These are phyloP conservation scores for Salvelinus namaycush DNA, from an alignment of 2,113 vertebrate species.

Conservation along the genomic window DNA sequence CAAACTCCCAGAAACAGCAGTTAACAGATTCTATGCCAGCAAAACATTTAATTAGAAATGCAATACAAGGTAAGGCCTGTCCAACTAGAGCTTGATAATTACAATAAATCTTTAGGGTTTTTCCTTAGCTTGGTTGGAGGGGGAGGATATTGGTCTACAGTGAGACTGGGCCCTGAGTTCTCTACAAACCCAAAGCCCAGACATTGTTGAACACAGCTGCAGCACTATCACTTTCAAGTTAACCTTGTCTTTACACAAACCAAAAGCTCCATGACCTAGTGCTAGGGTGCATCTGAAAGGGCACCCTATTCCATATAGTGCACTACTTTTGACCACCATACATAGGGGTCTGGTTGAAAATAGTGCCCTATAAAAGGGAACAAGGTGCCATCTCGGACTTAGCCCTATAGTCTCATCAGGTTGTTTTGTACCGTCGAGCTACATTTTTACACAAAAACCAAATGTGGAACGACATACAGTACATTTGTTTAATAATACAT, in stretches of 20 bases:
- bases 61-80: conserved; percentile 86
- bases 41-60: conserved; percentile 80
- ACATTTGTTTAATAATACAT: conserved; percentile 52
- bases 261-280: background rate
- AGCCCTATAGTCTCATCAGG: background rate
- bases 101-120: conserved; percentile 82
- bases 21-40: conserved; percentile 80
- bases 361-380: background rate
- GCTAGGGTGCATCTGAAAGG: background rate
- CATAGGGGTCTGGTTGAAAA: too few relatives aligned
- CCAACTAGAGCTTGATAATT: conserved; percentile 83
- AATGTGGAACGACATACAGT: conserved; percentile 52
- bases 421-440: conserved; percentile 25
- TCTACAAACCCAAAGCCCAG: background rate
- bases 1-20: conserved; percentile 81
- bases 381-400: background rate
- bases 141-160: background rate
- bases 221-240: conserved; percentile 21
- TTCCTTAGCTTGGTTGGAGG: conserved; percentile 75
- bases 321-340: background rate
- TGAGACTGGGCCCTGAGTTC: background rate
- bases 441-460: conserved; percentile 13
- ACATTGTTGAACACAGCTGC: conserved; percentile 24
- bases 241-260: conserved; percentile 27
- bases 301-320: too few relatives aligned